A percentile compares a stretch with the other conserved stretches of the same genome.
Evolutionary conservation across 2,797 vertebrate genomes (phyloP).

Genomic region (Chelon labrosus): DNA sequence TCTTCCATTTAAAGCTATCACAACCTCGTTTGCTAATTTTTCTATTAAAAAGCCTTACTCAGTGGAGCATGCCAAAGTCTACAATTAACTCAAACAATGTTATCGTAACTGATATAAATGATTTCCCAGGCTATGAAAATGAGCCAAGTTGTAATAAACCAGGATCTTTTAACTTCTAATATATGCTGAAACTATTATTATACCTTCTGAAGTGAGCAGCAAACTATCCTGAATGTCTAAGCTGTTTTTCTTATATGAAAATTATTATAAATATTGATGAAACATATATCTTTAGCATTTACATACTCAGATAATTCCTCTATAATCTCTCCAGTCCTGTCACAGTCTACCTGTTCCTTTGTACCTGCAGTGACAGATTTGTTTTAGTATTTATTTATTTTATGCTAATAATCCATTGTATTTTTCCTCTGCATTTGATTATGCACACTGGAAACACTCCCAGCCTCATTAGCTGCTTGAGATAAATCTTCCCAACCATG

Average conservation of each 20-base stretch:
- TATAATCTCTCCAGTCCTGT: conserved; percentile 63
- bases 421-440: conserved; percentile 75
- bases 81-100: neutral
- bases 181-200: neutral
- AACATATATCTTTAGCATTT: conserved; percentile 34
- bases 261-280: conserved; percentile 48
- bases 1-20: too few relatives aligned
- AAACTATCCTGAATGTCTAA: conserved; percentile 13
- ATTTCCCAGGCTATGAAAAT: neutral
- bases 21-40: too few relatives aligned
- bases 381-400: conserved; percentile 65
- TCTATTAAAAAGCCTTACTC: too few relatives aligned
- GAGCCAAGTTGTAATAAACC: neutral
- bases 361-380: conserved; percentile 52
- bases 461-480: conserved; percentile 78
- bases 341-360: conserved; percentile 63
- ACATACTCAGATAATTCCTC: conserved; percentile 56
- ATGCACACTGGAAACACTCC: conserved; percentile 76
- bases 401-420: conserved; percentile 80
- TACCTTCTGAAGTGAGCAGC: conserved; percentile 3
- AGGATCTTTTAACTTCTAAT: neutral
- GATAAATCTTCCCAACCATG: conserved; percentile 74
- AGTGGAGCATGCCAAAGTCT: too few relatives aligned
- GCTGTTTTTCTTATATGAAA: conserved; percentile 28
- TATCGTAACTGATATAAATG: neutral